Evolutionary conservation across 2,888 invertebrate genomes (phyloP).

Genomic region (Trichopria drosophilae): DNA sequence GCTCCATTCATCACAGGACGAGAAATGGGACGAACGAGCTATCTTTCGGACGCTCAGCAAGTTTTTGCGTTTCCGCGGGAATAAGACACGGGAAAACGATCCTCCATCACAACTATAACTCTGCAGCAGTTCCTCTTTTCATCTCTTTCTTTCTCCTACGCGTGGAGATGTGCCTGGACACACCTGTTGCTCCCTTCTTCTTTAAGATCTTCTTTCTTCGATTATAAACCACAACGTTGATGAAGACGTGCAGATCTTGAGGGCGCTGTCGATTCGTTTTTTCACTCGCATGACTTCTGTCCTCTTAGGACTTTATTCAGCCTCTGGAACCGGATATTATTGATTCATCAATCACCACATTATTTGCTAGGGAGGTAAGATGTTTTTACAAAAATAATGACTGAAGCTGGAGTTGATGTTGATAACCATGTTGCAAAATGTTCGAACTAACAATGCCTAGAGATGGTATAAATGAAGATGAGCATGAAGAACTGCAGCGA

Average conservation of each 20-base stretch:
- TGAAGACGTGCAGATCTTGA: no score
- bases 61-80: slow-evolving; percentile 38
- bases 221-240: no score
- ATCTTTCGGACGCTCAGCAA: slow-evolving; percentile 28
- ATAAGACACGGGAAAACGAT: slow-evolving; percentile 30
- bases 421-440: no score
- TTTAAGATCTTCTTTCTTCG: no score
- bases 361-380: no score
- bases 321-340: background rate
- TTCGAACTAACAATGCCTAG: no score
- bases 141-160: slow-evolving; percentile 6
- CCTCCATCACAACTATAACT: slow-evolving; percentile 16
- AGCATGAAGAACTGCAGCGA: no score
- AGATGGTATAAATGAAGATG: no score
- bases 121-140: slow-evolving; percentile 7
- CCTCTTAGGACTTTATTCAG: slow-evolving; percentile 9
- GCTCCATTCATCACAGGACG: slow-evolving; percentile 39
- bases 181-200: no score
- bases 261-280: no score
- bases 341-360: background rate
- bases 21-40: slow-evolving; percentile 34
- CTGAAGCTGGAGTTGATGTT: no score
- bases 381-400: no score
- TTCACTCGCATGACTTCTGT: slow-evolving; percentile 14
- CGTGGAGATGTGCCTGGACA: background rate